A percentile compares a stretch with the other conserved stretches of the same genome.
Evolutionary conservation across 2,888 invertebrate species (phyloP).

Genomic region (Prenolepis imparis): DNA sequence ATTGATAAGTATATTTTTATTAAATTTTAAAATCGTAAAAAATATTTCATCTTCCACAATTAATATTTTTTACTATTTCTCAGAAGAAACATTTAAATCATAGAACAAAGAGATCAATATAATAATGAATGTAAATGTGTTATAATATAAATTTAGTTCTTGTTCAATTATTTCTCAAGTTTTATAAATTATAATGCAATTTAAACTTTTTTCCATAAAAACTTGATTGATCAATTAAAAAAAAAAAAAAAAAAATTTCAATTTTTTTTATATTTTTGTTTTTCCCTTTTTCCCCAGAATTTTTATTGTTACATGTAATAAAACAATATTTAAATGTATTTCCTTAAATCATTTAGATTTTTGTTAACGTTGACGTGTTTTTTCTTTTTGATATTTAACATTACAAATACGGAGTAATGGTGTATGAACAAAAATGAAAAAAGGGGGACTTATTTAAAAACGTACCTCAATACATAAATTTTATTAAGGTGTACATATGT

Average conservation of each 20-base stretch:
- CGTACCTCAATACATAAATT: constrained; percentile 86
- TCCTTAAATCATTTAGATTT: neutral
- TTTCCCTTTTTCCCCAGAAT: neutral
- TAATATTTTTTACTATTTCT: neutral
- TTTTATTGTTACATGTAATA: neutral
- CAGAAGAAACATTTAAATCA: neutral
- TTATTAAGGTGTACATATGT: constrained; percentile 86
- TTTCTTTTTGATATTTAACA: neutral
- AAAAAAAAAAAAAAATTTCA: constrained; percentile 8
- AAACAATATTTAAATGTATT: constrained; percentile 6
- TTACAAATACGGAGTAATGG: constrained; percentile 36
- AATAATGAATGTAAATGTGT: neutral
- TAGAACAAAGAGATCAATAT: no score
- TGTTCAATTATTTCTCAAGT: neutral
- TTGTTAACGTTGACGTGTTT: neutral
- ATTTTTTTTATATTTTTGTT: constrained; percentile 1
- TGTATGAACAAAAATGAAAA: constrained; percentile 67
- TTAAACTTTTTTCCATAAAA: neutral
- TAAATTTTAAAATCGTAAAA: neutral
- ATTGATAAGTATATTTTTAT: no score
- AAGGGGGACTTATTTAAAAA: constrained; percentile 84
- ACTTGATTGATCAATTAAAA: neutral
- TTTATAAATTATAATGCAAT: neutral
- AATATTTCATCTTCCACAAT: neutral
- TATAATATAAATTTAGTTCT: neutral